Conservation (phyloP, 2,888 invertebrate species). For the Erannis defoliaria region DNA sequence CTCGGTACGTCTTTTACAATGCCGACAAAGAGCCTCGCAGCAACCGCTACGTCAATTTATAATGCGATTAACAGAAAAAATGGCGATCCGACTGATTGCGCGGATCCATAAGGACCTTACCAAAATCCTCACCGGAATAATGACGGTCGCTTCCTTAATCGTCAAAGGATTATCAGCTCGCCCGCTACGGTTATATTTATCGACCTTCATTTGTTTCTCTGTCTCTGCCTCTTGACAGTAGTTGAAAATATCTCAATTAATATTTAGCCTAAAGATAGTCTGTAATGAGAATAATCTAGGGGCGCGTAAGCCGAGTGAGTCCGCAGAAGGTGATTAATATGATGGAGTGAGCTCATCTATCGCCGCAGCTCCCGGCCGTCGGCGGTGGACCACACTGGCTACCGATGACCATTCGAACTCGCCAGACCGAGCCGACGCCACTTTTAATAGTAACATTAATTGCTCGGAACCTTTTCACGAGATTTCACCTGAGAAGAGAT, state of each 20-base stretch:
- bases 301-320: conserved; percentile 84
- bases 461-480: conserved; percentile 69
- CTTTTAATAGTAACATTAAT: conserved; percentile 71
- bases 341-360: conserved; percentile 77
- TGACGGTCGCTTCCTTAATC: conserved; percentile 64
- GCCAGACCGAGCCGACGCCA: conserved; percentile 53
- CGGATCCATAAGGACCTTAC: conserved; percentile 71
- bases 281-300: conserved; percentile 79
- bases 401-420: conserved; percentile 52
- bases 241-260: conserved; percentile 84
- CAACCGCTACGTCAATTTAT: conserved; percentile 80
- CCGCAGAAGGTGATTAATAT: conserved; percentile 78
- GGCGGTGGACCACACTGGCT: conserved; percentile 71
- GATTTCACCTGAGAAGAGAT: conserved; percentile 79
- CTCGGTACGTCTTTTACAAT: conserved; percentile 67
- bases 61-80: conserved; percentile 83
- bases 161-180: conserved; percentile 56
- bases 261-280: conserved; percentile 83
- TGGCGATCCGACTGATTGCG: conserved; percentile 77
- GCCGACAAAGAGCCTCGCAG: conserved; percentile 78
- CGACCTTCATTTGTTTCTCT: conserved; percentile 65
- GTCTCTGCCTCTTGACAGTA: conserved; percentile 69
- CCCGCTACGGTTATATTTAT: conserved; percentile 66
- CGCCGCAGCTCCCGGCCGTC: conserved; percentile 53
- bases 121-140: conserved; percentile 69